These are phyloP conservation scores for Forbesichthys papilliferus DNA, from an alignment of 2,113 vertebrate species.

Conservation along the genomic window DNA sequence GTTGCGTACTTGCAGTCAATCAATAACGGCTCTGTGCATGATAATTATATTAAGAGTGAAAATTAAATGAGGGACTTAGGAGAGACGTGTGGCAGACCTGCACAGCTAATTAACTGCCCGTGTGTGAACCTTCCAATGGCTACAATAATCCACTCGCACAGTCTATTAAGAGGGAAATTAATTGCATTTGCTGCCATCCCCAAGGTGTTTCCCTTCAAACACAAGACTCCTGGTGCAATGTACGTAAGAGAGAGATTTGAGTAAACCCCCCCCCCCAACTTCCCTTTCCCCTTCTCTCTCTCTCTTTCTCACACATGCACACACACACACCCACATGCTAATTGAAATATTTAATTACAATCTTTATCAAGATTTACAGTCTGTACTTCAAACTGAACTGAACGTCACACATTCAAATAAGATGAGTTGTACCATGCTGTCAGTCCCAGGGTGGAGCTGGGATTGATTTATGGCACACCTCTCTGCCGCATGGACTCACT, in stretches of 20 bases:
- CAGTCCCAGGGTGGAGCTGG: not conserved
- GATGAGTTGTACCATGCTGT: constrained; percentile 15
- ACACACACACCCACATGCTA: not conserved
- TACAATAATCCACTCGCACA: constrained; percentile 62
- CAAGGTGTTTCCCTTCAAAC: constrained; percentile 32
- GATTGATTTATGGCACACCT: too few species aligned
- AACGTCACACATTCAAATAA: constrained; percentile 8
- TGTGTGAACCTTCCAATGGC: constrained; percentile 64
- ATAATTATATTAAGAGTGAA: constrained; percentile 60
- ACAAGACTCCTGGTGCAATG: constrained; percentile 31
- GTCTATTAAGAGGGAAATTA: constrained; percentile 67
- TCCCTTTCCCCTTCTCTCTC: not conserved
- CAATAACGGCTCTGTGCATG: constrained; percentile 53
- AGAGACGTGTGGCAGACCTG: constrained; percentile 46
- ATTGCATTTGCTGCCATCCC: constrained; percentile 60
- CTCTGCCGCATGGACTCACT: too few species aligned
- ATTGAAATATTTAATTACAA: constrained; percentile 4
- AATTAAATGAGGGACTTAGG: constrained; percentile 64
- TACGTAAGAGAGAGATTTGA: not conserved
- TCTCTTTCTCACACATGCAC: not conserved
- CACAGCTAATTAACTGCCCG: constrained; percentile 65
- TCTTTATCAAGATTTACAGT: constrained; percentile 15
- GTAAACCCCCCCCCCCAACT: too few species aligned
- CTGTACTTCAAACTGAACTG: constrained; percentile 20
- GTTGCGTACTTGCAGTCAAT: constrained; percentile 39